Evolutionary conservation across 2,797 vertebrate genomes (phyloP).

Genomic region (Brachyalestes nurse): DNA sequence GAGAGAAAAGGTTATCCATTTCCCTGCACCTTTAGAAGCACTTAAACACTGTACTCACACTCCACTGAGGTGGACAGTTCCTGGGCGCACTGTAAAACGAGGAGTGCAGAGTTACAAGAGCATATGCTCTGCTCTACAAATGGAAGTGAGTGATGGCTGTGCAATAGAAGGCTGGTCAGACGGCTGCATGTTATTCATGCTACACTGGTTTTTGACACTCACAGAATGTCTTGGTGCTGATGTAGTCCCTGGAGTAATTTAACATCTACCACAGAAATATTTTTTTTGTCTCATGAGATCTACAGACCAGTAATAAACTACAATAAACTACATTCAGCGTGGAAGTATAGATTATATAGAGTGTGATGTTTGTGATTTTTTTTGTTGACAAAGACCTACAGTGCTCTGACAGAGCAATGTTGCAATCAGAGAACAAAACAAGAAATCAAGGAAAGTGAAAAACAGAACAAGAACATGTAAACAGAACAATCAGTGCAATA

Average conservation of each 20-base stretch:
- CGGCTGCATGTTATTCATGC: slow-evolving; percentile 30
- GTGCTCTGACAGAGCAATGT: not conserved
- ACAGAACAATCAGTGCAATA: not conserved
- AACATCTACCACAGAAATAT: slow-evolving; percentile 10
- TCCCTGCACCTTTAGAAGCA: slow-evolving; percentile 39
- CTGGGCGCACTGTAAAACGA: slow-evolving; percentile 28
- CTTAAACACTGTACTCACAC: slow-evolving; percentile 38
- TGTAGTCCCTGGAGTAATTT: slow-evolving; percentile 17
- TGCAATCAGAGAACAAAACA: not conserved
- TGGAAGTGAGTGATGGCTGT: slow-evolving; percentile 29
- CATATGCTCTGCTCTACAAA: slow-evolving; percentile 31
- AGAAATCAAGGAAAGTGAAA: not conserved
- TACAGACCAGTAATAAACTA: not conserved
- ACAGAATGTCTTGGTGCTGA: slow-evolving; percentile 18
- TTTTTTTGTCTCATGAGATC: not conserved
- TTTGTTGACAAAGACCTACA: not conserved
- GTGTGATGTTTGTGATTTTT: not conserved
- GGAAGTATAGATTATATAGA: not conserved
- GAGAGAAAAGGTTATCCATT: slow-evolving; percentile 47
- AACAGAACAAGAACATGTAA: not conserved
- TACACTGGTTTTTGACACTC: slow-evolving; percentile 32
- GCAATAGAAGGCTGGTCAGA: slow-evolving; percentile 26
- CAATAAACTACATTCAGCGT: not conserved
- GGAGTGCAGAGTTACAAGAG: slow-evolving; percentile 15
- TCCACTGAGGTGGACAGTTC: slow-evolving; percentile 27